A percentile compares a stretch with the other conserved stretches of the same genome.
Conservation (phyloP, 2,888 invertebrate species). For the Tineola bisselliella region DNA sequence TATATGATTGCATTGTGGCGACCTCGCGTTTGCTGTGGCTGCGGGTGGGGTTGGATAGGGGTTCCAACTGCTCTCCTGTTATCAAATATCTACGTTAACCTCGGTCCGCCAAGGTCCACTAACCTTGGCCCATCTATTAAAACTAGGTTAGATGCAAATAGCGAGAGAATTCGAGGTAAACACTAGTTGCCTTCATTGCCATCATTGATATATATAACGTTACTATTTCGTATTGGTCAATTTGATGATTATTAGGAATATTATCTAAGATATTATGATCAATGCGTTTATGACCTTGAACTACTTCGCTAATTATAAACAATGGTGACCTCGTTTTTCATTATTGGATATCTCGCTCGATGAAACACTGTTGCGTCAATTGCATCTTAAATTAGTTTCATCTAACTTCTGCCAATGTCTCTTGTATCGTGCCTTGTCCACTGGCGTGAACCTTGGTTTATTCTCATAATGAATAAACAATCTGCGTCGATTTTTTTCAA, state of each 20-base stretch:
- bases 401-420: background rate
- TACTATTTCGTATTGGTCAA: constrained; percentile 46
- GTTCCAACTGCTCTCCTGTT: background rate
- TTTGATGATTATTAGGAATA: constrained; percentile 41
- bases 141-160: constrained; percentile 53
- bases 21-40: constrained; percentile 18
- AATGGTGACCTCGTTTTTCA: constrained; percentile 53
- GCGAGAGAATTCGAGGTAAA: constrained; percentile 51
- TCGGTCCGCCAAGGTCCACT: constrained; percentile 29
- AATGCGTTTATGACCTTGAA: constrained; percentile 60
- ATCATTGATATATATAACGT: no score
- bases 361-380: background rate
- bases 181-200: constrained; percentile 31
- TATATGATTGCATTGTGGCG: background rate
- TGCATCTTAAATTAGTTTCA: constrained; percentile 6
- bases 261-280: constrained; percentile 46
- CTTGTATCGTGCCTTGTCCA: background rate
- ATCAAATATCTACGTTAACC: constrained; percentile 24
- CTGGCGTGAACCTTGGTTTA: background rate
- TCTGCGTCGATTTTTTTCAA: no score
- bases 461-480: background rate
- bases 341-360: constrained; percentile 9
- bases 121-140: constrained; percentile 59
- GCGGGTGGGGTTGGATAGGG: background rate
- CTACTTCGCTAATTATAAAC: constrained; percentile 62